Evolutionary conservation across 1,140 invertebrate species (phyloP).

Genomic region (Aphidius gifuensis): DNA sequence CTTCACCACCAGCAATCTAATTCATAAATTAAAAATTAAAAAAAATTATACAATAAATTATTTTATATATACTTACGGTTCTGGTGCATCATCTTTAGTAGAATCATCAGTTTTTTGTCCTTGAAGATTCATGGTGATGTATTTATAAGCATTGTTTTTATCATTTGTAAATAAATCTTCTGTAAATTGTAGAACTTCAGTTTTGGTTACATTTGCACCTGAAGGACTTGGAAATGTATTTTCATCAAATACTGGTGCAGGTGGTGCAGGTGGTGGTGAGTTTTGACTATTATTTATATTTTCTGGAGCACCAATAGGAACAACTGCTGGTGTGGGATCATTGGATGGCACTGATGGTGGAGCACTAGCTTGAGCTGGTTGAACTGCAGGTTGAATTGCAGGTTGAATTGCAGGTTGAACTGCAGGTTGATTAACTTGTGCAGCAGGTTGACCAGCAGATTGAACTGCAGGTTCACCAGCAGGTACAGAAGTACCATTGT

Average conservation of each 20-base stretch:
- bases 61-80: conserved; percentile 42
- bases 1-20: conserved; percentile 46
- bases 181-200: conserved; percentile 48
- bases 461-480: conserved; percentile 16
- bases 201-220: conserved; percentile 43
- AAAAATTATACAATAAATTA: conserved; percentile 3
- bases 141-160: conserved; percentile 50
- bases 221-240: conserved; percentile 36
- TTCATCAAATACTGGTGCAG: conserved; percentile 13
- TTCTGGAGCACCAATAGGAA: conserved; percentile 14
- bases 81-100: conserved; percentile 45
- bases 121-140: conserved; percentile 51
- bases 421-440: background rate
- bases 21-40: conserved; percentile 20
- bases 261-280: conserved; percentile 5
- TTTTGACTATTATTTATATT: conserved; percentile 25
- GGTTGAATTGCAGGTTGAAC: conserved; percentile 26
- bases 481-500: conserved; percentile 40
- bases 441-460: conserved; percentile 12
- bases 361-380: conserved; percentile 15
- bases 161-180: conserved; percentile 50
- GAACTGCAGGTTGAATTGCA: conserved; percentile 25
- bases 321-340: conserved; percentile 4
- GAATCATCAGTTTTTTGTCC: conserved; percentile 50
- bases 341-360: conserved; percentile 22